Base-by-base conservation (phyloP, 2,113 vertebrate species). In the Felis chaus region DNA sequence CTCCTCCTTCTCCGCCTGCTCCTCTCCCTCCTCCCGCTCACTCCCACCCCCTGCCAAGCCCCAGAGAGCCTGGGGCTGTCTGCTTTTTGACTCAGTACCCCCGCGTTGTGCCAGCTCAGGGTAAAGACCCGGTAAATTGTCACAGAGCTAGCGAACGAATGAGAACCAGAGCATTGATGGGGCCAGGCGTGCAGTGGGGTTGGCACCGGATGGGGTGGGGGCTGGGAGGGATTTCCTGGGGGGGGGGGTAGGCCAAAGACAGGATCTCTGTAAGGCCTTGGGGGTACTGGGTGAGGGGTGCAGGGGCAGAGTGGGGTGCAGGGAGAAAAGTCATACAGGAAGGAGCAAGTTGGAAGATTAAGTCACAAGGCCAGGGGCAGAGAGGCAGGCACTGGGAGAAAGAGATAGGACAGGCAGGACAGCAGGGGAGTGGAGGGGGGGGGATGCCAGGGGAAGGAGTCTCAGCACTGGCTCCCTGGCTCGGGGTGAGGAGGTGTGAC, bases 71-170 rank as follows among this genome's bases (percentile, higher is more conserved):
- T 5, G 31, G 79, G 83, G 48, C 21, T 39, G 2, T 27, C n/a
- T 45, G 48, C 23, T 11, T 41, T 48, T 79, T 21, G 0, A 39
- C 27, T 50, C 10, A 1, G 66, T 0, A 1, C 57, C 39, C n/a
- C 33, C 2, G 39, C 0, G 12, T 18, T 0, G 25, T 1, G 9
- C 63, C 3, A 1, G 25, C 36, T 57, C n/a, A 0, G 2, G 5
- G 39, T 6, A 39, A 41, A 69, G 78, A 15, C 25, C 41, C 29
- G 1, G 15, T 3, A 2, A 1, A 3, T 36, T 41, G 57, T 55
- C 21, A 13, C 1, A 4, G 57, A 71, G 1, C 3, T 57, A 39
- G 23, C 12, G 83, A 73, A 53, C 14, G 53, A 45, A 53, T n/a
- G 95, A 82, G 48, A 33, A 45, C 21, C 7, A 0, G 19, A 2